Base-by-base conservation (phyloP, 2,888 invertebrate genomes). In the Agriopis leucophaearia region DNA sequence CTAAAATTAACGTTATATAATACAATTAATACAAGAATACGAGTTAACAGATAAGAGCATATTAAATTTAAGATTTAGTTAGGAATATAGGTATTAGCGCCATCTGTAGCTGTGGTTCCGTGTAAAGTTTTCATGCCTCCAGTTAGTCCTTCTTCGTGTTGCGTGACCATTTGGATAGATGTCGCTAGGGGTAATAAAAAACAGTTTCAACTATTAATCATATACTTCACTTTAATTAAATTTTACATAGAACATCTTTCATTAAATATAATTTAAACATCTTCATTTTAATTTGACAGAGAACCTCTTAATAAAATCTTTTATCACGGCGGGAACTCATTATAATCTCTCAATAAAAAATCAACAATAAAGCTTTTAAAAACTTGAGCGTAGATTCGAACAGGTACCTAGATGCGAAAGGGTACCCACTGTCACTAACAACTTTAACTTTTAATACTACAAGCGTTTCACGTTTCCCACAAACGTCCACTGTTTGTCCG, bases 391-490 rank as follows among this genome's bases (percentile, higher is more conserved):
- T 90, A 91, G 88, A 90, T 84, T 87, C 80, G 82, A 91, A 89
- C 84, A 84, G 88, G 90, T 90, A 90, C 90, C 89, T 90, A 89
- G 81, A 88, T 85, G 90, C 89, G 83, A 84, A 84, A 74, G 85
- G 88, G 87, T 88, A 90, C 91, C 90, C 87, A 89, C 84, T 82
- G 82, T 87, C 88, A 88, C 91, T 92, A 91, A 90, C 87, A 87
- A 88, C 82, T 83, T 87, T 88, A 74, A 88, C 82, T 83, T 87
- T 88, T 74, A 86, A 85, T 82, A 80, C 92, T 94, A 94, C 38
- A 93, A 94, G 94, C 93, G 94, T 91, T 92, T 92, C 85, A 88
- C 87, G 88, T 92, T 93, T 91, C 92, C 94, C 93, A 88, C 88
- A 80, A 89, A 90, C 88, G 89, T 92, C 82, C 84, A 76, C 82